A percentile compares a stretch with the other conserved stretches of the same genome.
phyloP scores from a whole-genome alignment of 2,888 invertebrate species.

The Drosophila cognata region DNA sequence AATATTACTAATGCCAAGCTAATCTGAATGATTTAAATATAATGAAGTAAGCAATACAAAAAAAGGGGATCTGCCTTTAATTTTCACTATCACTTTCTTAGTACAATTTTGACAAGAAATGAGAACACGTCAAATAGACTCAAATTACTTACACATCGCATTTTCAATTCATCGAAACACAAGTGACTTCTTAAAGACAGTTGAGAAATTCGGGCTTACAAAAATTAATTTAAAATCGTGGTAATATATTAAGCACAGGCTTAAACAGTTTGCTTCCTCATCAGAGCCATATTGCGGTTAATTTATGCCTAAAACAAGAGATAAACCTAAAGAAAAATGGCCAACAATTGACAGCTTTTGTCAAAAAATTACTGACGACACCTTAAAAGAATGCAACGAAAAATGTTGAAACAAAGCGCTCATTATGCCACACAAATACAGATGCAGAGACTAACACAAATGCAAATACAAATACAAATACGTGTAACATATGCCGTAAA shows the following conservation, averaged over 20 bases:
- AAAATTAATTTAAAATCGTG: not conserved
- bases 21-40: not conserved
- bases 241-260: not conserved
- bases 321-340: not conserved
- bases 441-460: constrained; percentile 20
- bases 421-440: constrained; percentile 54
- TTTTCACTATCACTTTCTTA: not conserved
- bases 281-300: not conserved
- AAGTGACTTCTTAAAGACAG: not conserved
- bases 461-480: constrained; percentile 8
- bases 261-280: not conserved
- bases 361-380: constrained; percentile 13
- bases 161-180: not conserved
- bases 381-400: constrained; percentile 30
- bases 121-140: not conserved
- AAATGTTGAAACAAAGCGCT: constrained; percentile 45
- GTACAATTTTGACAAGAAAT: not conserved
- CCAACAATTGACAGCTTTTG: not conserved
- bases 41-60: not conserved
- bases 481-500: constrained; percentile 50
- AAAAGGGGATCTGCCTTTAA: not conserved
- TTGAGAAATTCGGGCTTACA: not conserved
- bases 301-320: not conserved
- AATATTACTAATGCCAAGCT: not conserved
- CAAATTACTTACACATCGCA: not conserved